Evolutionary conservation across 2,888 invertebrate genomes (phyloP).

Genomic region (Steinernema hermaphroditum): DNA sequence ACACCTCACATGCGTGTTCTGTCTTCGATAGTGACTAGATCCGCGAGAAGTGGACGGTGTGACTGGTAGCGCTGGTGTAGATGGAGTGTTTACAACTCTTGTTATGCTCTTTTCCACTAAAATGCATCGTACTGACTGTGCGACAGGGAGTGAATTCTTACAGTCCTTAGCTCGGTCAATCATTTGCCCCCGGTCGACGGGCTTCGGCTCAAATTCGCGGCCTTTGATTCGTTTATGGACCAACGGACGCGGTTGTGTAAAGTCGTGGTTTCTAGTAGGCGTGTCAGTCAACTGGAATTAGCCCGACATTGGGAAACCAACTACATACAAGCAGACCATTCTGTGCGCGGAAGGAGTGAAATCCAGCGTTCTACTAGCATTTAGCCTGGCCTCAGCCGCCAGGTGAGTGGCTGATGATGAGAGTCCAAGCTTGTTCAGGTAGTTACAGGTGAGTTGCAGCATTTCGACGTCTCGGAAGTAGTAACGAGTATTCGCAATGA

Average conservation of each 20-base stretch:
- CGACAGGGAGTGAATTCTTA: no score
- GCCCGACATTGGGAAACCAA: neutral
- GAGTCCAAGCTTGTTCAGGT: neutral
- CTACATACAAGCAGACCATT: neutral
- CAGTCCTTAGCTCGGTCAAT: no score
- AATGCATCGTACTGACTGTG: no score
- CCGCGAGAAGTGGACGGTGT: conserved; percentile 16
- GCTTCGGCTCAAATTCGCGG: no score
- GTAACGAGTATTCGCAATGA: conserved; percentile 17
- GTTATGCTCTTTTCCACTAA: neutral
- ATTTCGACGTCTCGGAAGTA: conserved; percentile 4
- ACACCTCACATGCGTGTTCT: conserved; percentile 33
- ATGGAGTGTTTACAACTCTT: neutral
- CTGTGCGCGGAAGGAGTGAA: no score
- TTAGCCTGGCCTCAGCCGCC: neutral
- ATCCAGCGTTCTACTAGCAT: no score
- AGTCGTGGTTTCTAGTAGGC: neutral
- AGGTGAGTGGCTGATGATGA: neutral
- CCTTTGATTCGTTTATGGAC: no score
- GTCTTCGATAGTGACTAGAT: neutral
- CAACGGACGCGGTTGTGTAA: neutral
- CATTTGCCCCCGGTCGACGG: no score
- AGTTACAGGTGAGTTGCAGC: conserved; percentile 1
- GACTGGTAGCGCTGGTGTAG: neutral
- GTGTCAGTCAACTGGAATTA: neutral